phyloP scores from a whole-genome alignment of 2,113 vertebrate genomes.

The Vimba vimba region DNA sequence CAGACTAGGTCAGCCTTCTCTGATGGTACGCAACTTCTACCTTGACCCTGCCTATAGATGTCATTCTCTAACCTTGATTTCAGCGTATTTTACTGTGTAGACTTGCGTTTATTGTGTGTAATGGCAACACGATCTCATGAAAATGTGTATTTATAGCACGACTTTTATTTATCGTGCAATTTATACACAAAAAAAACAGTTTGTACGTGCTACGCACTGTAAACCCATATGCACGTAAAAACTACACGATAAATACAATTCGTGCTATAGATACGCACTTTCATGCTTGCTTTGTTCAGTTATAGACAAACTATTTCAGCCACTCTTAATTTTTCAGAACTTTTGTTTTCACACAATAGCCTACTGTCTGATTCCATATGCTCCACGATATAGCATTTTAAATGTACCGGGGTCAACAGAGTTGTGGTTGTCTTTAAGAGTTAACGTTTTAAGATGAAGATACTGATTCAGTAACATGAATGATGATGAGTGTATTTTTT shows the following conservation, averaged over 20 bases:
- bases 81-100: neutral
- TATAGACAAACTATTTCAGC: neutral
- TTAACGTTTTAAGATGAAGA: neutral
- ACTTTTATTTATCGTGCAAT: too few relatives aligned
- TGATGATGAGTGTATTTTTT: neutral
- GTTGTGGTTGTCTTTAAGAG: neutral
- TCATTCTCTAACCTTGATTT: neutral
- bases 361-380: neutral
- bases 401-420: neutral
- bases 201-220: too few relatives aligned
- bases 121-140: too few relatives aligned
- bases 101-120: neutral
- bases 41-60: slow-evolving; percentile 7
- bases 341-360: neutral
- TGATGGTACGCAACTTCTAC: slow-evolving; percentile 81
- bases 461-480: neutral
- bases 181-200: too few relatives aligned
- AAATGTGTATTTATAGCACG: too few relatives aligned
- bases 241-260: too few relatives aligned
- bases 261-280: too few relatives aligned
- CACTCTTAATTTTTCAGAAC: neutral
- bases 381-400: neutral
- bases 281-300: neutral
- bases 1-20: slow-evolving; percentile 84
- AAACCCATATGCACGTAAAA: too few relatives aligned